Evolutionary conservation across 2,888 invertebrate genomes (phyloP).

Genomic region (Clepsis dumicolana): DNA sequence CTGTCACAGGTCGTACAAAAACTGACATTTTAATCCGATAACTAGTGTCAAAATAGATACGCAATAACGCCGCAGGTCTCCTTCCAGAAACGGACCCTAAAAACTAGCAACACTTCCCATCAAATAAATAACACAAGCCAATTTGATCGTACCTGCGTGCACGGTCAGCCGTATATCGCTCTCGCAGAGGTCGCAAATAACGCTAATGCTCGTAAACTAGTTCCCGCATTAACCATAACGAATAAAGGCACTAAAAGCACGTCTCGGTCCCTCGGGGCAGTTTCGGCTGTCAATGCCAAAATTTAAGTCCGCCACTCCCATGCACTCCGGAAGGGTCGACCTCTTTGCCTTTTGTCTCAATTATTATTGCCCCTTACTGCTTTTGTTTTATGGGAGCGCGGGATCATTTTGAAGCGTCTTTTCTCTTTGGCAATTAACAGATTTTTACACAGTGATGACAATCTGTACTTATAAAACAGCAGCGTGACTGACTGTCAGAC

Average conservation of each 20-base stretch:
- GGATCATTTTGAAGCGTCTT: constrained; percentile 45
- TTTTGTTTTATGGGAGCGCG: constrained; percentile 55
- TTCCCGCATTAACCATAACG: constrained; percentile 84
- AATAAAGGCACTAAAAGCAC: constrained; percentile 85
- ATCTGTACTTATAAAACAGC: no score
- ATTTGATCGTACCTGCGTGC: constrained; percentile 43
- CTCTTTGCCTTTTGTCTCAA: constrained; percentile 82
- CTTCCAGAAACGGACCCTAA: neutral
- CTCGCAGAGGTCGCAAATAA: constrained; percentile 75
- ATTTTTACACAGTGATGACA: no score
- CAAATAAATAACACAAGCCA: constrained; percentile 40
- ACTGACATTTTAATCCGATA: no score
- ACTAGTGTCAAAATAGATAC: no score
- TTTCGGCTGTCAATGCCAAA: constrained; percentile 86
- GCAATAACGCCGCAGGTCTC: no score
- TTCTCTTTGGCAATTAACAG: neutral
- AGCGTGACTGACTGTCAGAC: no score
- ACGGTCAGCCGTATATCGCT: constrained; percentile 47
- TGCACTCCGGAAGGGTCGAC: constrained; percentile 83
- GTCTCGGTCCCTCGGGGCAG: constrained; percentile 80
- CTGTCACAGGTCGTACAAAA: no score
- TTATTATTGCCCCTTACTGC: constrained; percentile 68
- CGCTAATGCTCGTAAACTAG: constrained; percentile 81
- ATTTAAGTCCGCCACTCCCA: constrained; percentile 85
- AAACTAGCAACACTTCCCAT: constrained; percentile 27